Conservation (phyloP, 2,888 invertebrate genomes). For the Drosophila parthenogenetica region DNA sequence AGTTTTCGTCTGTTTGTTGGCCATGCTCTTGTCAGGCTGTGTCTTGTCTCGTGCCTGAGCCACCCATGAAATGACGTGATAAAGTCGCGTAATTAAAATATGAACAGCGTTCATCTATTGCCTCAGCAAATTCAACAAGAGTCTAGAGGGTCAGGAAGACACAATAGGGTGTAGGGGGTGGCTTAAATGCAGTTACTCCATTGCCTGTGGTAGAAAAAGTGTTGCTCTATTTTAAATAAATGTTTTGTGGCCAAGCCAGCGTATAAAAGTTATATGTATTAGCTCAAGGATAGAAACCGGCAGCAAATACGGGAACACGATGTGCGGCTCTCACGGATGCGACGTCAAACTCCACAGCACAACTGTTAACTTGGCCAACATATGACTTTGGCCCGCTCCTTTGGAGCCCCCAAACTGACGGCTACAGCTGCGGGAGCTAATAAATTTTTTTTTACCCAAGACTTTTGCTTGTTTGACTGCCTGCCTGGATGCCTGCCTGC, state of each 20-base stretch:
- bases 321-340: constrained; percentile 58
- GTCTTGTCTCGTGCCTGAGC: constrained; percentile 14
- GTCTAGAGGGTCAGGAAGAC: constrained; percentile 4
- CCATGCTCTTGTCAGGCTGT: constrained; percentile 23
- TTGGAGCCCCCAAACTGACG: constrained; percentile 16
- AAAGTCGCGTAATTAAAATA: constrained; percentile 78
- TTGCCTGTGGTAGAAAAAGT: constrained; percentile 42
- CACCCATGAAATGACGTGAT: constrained; percentile 73
- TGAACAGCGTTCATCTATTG: constrained; percentile 74
- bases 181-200: constrained; percentile 41
- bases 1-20: neutral
- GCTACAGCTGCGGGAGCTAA: constrained; percentile 77
- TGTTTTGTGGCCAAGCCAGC: constrained; percentile 67
- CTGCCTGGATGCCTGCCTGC: constrained; percentile 53
- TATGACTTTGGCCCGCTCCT: constrained; percentile 51
- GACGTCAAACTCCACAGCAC: too few species aligned
- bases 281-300: constrained; percentile 71
- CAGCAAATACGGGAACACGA: constrained; percentile 47
- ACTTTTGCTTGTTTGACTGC: constrained; percentile 37
- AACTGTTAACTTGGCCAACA: constrained; percentile 62
- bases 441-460: constrained; percentile 65
- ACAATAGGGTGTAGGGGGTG: constrained; percentile 10
- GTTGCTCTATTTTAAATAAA: constrained; percentile 77
- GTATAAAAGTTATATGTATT: constrained; percentile 63
- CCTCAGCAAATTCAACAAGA: constrained; percentile 32